Evolutionary conservation across 2,113 vertebrate genomes (phyloP), one percentile per base, ranked within the genome.

Genomic region (Lampris megalopsis): DNA sequence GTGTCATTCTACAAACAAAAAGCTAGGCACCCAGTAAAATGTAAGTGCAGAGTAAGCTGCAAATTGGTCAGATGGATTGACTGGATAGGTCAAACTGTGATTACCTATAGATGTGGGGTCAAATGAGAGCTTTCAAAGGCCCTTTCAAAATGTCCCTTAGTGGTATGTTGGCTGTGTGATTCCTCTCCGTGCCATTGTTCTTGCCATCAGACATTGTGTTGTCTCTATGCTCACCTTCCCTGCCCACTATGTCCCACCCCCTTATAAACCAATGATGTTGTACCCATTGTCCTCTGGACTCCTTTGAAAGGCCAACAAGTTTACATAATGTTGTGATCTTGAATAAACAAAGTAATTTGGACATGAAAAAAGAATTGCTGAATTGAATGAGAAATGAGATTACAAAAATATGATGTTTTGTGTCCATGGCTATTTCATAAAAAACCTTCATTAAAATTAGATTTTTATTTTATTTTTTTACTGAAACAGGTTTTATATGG

Each of bases 121-220:
- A 58, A 6, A 35, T 8, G 24, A 62, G 1, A 6, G 13, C 1
- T 54, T 50, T 50, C 6, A 38, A 81, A 57, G 57, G 42, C 4
- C 3, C 66, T 47, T 73, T 5, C 24, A 13, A 1, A 58, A 59
- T 47, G 41, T 59, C 9, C 45, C 43, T 24, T 24, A 54, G 36
- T 73, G 5, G 42, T 45, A 5, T 45, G 4, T 45, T 45, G 43
- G 43, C n/a, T 58, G 24, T 36, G 56, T 58, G 56, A 37, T 24
- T 58, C 24, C 24, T 24, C 9, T 10, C 13, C 11, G n/a, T 58
- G 37, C 35, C 6, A 43, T 43, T 54, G 37, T 48, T 38, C 9
- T 61, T 63, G 1, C 0, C 3, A 42, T 13, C 13, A 63, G 50
- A 67, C 60, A 58, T 56, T 63, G 47, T 66, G 66, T 63, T 66